These are phyloP conservation scores for Salvelinus namaycush DNA, from an alignment of 2,113 vertebrate species.

Conservation along the genomic window DNA sequence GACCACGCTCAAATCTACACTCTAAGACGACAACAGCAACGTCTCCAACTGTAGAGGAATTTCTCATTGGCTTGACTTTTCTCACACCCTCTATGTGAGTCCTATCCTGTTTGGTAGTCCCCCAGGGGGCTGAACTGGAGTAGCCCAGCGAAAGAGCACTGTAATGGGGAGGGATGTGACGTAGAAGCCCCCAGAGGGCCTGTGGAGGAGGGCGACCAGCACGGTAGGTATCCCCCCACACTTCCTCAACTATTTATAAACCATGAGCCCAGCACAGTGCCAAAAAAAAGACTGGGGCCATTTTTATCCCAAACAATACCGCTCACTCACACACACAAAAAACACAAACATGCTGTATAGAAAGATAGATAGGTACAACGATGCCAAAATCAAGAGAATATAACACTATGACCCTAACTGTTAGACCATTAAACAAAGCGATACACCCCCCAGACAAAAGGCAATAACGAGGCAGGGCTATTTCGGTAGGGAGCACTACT, in stretches of 20 bases:
- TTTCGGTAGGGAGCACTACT: constrained; percentile 77
- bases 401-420: no score
- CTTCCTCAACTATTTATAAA: constrained; percentile 79
- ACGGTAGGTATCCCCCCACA: constrained; percentile 76
- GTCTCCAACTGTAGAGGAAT: constrained; percentile 9
- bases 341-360: not conserved
- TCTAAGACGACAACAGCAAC: not conserved
- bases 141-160: constrained; percentile 32
- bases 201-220: constrained; percentile 56
- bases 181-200: constrained; percentile 50
- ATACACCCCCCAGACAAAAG: constrained; percentile 65
- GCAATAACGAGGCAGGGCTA: constrained; percentile 77
- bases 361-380: no score
- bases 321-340: constrained; percentile 23
- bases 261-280: constrained; percentile 53
- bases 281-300: constrained; percentile 77
- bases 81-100: constrained; percentile 56
- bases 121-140: constrained; percentile 37
- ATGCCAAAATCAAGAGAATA: not conserved
- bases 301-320: constrained; percentile 68
- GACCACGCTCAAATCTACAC: not conserved
- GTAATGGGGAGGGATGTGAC: constrained; percentile 61
- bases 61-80: constrained; percentile 28
- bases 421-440: constrained; percentile 13
- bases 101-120: constrained; percentile 62